phyloP scores from a whole-genome alignment of 2,888 invertebrate species.

The Ophion ventricosus region DNA sequence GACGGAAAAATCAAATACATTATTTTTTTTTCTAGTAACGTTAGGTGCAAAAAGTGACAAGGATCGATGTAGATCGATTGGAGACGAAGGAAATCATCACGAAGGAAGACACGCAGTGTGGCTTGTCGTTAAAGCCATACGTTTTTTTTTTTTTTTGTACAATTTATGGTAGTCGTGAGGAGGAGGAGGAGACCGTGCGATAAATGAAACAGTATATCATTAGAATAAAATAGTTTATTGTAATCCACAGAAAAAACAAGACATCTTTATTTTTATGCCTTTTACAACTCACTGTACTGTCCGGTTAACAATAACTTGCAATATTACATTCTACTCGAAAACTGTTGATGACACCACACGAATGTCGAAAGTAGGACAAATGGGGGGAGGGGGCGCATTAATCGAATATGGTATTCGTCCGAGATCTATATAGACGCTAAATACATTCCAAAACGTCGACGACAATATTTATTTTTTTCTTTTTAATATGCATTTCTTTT shows the following conservation, averaged over 20 bases:
- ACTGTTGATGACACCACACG: conserved; percentile 64
- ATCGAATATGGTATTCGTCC: conserved; percentile 59
- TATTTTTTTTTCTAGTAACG: conserved; percentile 42
- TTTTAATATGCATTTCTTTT: conserved; percentile 51
- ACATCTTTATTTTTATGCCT: conserved; percentile 79
- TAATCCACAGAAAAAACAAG: conserved; percentile 82
- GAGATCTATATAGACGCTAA: conserved; percentile 64
- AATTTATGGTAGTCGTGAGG: neutral
- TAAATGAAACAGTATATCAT: conserved; percentile 32
- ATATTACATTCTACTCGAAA: conserved; percentile 74
- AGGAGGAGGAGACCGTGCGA: neutral
- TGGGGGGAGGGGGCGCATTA: conserved; percentile 47
- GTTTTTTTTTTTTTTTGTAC: too few relatives aligned
- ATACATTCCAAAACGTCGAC: conserved; percentile 70
- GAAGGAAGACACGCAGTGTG: neutral
- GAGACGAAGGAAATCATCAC: conserved; percentile 15
- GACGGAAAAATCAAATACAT: conserved; percentile 43
- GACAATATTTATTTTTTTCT: conserved; percentile 58
- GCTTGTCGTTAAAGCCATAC: neutral
- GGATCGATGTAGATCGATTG: conserved; percentile 38
- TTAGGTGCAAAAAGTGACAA: neutral
- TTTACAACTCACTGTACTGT: conserved; percentile 80
- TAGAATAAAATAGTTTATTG: conserved; percentile 83
- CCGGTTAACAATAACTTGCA: conserved; percentile 81
- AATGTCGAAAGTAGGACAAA: conserved; percentile 60